Conservation (phyloP, 2,113 vertebrate species). For the Corvus moneduloides region DNA sequence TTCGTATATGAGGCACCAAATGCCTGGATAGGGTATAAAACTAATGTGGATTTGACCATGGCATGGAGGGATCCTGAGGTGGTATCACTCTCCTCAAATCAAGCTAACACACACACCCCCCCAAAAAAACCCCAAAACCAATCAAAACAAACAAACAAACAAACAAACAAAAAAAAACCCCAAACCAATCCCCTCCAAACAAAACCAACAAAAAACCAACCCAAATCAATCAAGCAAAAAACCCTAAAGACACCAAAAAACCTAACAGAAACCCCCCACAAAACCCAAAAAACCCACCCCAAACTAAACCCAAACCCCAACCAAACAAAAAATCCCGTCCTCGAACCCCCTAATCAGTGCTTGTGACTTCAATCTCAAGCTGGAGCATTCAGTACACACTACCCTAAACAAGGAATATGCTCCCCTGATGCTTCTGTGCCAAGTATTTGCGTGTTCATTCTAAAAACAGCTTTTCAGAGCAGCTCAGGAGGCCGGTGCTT, state of each 20-base stretch:
- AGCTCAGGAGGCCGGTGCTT: neutral
- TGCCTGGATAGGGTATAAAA: neutral
- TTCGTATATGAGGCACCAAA: neutral
- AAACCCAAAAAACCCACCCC: neutral
- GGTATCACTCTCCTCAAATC: neutral
- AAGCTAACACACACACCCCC: neutral
- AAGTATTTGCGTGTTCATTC: neutral
- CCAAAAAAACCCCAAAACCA: rapidly evolving
- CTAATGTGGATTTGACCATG: neutral
- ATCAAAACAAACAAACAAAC: neutral
- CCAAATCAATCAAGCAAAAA: neutral
- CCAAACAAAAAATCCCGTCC: neutral
- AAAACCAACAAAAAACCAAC: neutral
- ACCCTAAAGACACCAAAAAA: neutral
- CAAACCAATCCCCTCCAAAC: neutral
- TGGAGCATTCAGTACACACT: neutral
- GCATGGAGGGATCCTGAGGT: neutral
- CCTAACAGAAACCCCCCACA: neutral
- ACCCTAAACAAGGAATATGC: neutral
- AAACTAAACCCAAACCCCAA: neutral
- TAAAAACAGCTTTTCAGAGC: neutral
- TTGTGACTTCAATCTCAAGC: neutral
- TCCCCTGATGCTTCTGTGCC: neutral
- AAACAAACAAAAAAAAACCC: no score
- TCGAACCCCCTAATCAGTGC: neutral